These are phyloP conservation scores for Tricholauxania praeusta DNA, from an alignment of 2,888 invertebrate genomes.

Conservation along the genomic window DNA sequence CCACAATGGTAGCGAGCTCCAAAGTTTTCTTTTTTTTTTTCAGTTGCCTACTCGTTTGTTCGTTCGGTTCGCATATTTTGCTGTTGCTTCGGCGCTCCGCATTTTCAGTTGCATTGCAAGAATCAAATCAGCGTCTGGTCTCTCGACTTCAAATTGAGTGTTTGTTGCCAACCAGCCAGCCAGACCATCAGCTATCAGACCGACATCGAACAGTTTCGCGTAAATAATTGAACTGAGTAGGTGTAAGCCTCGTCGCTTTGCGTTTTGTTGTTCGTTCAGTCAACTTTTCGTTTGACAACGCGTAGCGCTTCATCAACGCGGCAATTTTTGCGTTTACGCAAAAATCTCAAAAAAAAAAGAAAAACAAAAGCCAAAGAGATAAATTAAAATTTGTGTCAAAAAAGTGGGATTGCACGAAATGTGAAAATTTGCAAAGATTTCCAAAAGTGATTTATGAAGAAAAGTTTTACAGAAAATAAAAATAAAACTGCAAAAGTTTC, in stretches of 20 bases:
- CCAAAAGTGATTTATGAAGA: not conserved
- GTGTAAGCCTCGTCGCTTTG: conserved; percentile 32
- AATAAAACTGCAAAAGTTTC: not conserved
- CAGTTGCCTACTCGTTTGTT: not conserved
- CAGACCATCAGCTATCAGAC: no score
- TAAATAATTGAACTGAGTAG: conserved; percentile 45
- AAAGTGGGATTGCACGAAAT: no score
- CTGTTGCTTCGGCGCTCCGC: conserved; percentile 10
- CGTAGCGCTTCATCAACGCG: not conserved
- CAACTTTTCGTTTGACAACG: conserved; percentile 5
- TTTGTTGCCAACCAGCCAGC: conserved; percentile 38
- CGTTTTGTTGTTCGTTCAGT: conserved; percentile 12
- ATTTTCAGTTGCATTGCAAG: conserved; percentile 14
- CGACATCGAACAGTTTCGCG: conserved; percentile 44
- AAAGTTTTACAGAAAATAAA: not conserved
- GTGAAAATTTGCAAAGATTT: no score
- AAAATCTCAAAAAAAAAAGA: not conserved
- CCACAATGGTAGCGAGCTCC: conserved; percentile 2
- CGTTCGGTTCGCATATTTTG: not conserved
- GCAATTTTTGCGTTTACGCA: not conserved
- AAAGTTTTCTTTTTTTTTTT: conserved; percentile 4
- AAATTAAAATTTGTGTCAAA: no score
- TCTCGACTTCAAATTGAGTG: conserved; percentile 27
- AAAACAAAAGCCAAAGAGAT: conserved; percentile 5
- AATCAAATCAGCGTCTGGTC: conserved; percentile 6